Evolutionary conservation across 1,140 invertebrate genomes (phyloP), one percentile per base, ranked within the genome.

Genomic region (Cephus cinctus): DNA sequence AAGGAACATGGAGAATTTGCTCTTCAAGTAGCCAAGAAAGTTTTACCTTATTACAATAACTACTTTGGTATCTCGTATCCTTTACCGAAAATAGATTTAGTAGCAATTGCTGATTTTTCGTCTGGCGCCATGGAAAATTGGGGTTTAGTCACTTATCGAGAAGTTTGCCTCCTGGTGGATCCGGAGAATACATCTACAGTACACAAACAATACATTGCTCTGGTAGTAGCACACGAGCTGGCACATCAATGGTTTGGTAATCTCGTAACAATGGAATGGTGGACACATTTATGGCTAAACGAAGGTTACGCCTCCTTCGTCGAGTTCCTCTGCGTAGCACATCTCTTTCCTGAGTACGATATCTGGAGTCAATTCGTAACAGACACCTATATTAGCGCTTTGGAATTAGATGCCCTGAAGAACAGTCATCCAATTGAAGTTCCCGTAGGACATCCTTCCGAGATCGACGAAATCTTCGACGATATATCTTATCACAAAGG

Each of bases 91-190:
- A 89, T 96, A 65, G 96, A 98, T 78, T 81, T 96, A 32, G 92
- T 98, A 61, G 94, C 94, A 19, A 92, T 98, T 65, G 86, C 94
- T 12, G 94, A 98, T 70, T 98, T 96, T 60, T 87, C 88, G 22
- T 83, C 85, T 23, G 92, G 92, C 51, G 94, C 94, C 30, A 98
- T 98, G 94, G 95, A 98, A 75, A 97, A 98, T 74, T 98, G 94
- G 95, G 94, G 94, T 14, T 65, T 92, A 9, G 82, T 92, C 3
- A 90, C 86, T 0, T 93, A 87, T 59, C 81, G 92, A 43, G 91
- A 94, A 70, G 88, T 87, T 2, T 90, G 88, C 62, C 77, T 94
- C 0, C 73, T 95, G 4, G 89, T 93, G 1, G 91, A 94, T 77
- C 83, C 86, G 2, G 78, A 89, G 54, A 91, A 94, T 62, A 92